Base-by-base conservation (phyloP, 2,113 vertebrate species). In the Campylomormyrus tamandua region DNA sequence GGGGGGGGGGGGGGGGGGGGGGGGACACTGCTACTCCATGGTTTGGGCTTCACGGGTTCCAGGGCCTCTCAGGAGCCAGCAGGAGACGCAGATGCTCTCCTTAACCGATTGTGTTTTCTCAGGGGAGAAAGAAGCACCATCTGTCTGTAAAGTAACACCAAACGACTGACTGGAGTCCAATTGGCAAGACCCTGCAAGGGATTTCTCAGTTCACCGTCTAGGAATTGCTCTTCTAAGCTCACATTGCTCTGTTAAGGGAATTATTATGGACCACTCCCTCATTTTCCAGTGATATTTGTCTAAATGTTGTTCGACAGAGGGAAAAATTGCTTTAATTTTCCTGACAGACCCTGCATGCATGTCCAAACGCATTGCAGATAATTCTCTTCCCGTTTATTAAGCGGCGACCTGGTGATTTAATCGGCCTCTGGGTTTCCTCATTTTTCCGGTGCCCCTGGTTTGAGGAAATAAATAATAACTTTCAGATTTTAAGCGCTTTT, bases 71-170 rank as follows among this genome's bases (percentile, higher is more conserved):
- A 50, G 80, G 19, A 39, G 31, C 48, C 49, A 80, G 85, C 85
- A 39, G 83, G 62, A 39, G 27, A 80, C 27, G 2, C 88, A 89
- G 62, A 90, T 90, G 84, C 58, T 48, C 45, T 17, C 53, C 62
- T 3, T 35, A 17, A 62, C 42, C 10, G 31, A 45, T 66, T 62
- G 31, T 56, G 56, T 87, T 90, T 87, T 87, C 89, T 74, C 83
- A 74, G 27, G 83, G 87, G 89, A 77, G 56, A 70, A 86, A 87
- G 46, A 50, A n/a, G 45, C 24, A 46, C 89, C 89, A 90, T 90
- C 89, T 90, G 89, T 53, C 77, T 35, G 89, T 87, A 90, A 90
- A 87, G 10, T 77, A 87, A 90, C 84, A 90, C 89, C 89, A 10
- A 35, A 42, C 24, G 13, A 35, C 39, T 86, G 53, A 84, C 21